Base-by-base conservation (phyloP, 2,113 vertebrate genomes). In the Corynorhinus townsendii region DNA sequence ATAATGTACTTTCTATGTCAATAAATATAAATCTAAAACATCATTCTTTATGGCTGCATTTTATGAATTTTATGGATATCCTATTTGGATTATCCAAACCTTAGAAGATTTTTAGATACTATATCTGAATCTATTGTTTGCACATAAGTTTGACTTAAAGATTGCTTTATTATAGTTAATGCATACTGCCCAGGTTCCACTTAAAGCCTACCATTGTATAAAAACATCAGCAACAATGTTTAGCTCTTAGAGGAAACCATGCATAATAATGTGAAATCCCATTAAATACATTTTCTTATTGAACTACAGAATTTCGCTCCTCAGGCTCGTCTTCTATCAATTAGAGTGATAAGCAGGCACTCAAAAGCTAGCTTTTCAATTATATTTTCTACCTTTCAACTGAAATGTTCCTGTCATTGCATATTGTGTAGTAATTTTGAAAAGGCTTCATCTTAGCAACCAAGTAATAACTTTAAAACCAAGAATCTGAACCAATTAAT, bases 301-400 rank as follows among this genome's bases (percentile, higher is more conserved):
- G 80, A 89, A 91, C 79, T 93, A 76, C 68, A 62, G 80, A 59
- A 93, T 94, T 96, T 86, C 86, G 22, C 95, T 96, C 91, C 92
- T 95, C 26, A 0, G 93, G 47, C 89, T 97, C 86, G 89, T 97
- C 96, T 87, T 81, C 96, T 92, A 96, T 97, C 97, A 95, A 93
- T 97, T 96, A 95, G 89, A 72, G 83, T 96, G 95, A 95, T 96
- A 95, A 97, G 95, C 95, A 96, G 93, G 84, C 90, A 93, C 94
- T 97, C 96, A 96, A 96, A 97, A 95, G 80, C 94, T 89, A 92
- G 87, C 90, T 97, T 97, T 97, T 97, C 97, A 97, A 96, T 96
- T 97, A 95, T 84, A 89, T 97, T 96, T 97, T 91, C 95, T 92
- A 96, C 96, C 95, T 97, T 95, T 96, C 89, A 89, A 73, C 91